These are phyloP conservation scores for Nannospalax galili DNA, from an alignment of 2,113 vertebrate genomes.

Conservation along the genomic window DNA sequence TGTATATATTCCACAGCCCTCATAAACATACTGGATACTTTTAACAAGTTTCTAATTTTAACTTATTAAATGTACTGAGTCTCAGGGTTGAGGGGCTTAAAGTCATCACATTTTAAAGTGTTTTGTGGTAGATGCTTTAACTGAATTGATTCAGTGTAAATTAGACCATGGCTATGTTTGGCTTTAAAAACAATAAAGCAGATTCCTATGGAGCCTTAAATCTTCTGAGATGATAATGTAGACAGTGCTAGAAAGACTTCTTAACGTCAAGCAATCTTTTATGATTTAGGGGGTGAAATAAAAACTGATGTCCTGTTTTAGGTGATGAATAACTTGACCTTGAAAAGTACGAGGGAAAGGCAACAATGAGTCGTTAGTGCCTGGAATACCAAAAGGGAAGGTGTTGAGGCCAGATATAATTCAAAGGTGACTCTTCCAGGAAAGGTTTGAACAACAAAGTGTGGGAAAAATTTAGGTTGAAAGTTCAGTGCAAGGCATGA, in stretches of 20 bases:
- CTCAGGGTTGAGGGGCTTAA: slow-evolving; percentile 66
- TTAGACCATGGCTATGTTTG: slow-evolving; percentile 43
- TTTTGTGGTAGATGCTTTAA: slow-evolving; percentile 73
- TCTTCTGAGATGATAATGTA: slow-evolving; percentile 49
- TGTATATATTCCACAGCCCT: slow-evolving; percentile 75
- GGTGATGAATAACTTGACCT: neutral
- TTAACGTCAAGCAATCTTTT: slow-evolving; percentile 53
- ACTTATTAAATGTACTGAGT: slow-evolving; percentile 70
- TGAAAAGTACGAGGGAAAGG: neutral
- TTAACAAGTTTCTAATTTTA: slow-evolving; percentile 80
- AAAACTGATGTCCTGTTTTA: slow-evolving; percentile 2
- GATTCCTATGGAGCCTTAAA: neutral
- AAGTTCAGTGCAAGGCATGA: neutral
- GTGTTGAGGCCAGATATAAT: neutral
- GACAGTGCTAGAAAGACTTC: neutral
- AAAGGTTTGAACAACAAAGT: neutral
- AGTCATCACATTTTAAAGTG: slow-evolving; percentile 72
- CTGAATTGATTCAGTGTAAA: slow-evolving; percentile 73
- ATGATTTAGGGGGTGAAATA: slow-evolving; percentile 24
- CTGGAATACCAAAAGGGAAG: neutral
- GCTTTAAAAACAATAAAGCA: slow-evolving; percentile 69
- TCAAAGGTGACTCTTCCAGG: neutral
- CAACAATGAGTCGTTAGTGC: neutral
- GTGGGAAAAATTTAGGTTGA: neutral
- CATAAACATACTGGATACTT: slow-evolving; percentile 69